These are phyloP conservation scores for Cataglyphis hispanica DNA, from an alignment of 1,140 invertebrate genomes.

Conservation along the genomic window DNA sequence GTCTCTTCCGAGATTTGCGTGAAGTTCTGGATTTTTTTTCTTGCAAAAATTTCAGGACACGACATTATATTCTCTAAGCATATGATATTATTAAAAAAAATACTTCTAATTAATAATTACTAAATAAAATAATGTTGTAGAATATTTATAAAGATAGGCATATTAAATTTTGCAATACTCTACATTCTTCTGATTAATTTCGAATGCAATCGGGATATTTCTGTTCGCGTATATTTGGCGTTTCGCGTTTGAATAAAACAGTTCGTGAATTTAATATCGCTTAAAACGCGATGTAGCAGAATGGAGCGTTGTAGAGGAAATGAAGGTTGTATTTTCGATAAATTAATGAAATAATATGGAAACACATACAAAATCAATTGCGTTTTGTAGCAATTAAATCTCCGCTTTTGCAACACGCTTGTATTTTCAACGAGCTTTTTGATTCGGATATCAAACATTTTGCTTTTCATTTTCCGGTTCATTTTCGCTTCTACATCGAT, in stretches of 20 bases:
- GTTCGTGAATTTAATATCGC: background rate
- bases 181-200: too few relatives aligned
- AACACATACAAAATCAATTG: background rate
- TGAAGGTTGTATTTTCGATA: background rate
- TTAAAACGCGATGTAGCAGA: background rate
- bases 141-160: background rate
- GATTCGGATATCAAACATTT: constrained; percentile 12
- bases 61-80: background rate
- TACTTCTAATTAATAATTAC: too few relatives aligned
- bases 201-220: background rate
- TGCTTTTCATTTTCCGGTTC: background rate
- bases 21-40: background rate
- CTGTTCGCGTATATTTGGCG: background rate
- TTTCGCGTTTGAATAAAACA: constrained; percentile 1
- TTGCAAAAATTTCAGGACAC: background rate
- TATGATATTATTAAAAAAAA: too few relatives aligned
- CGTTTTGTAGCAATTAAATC: background rate
- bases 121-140: background rate
- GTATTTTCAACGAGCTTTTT: background rate
- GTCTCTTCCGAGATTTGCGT: background rate
- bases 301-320: background rate
- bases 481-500: constrained; percentile 50
- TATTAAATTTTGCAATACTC: background rate
- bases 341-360: constrained; percentile 13
- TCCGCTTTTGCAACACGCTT: background rate